A percentile compares a stretch with the other conserved stretches of the same genome.
These are phyloP conservation scores for Mus minutoides DNA, from an alignment of 2,797 vertebrate species.

Conservation along the genomic window DNA sequence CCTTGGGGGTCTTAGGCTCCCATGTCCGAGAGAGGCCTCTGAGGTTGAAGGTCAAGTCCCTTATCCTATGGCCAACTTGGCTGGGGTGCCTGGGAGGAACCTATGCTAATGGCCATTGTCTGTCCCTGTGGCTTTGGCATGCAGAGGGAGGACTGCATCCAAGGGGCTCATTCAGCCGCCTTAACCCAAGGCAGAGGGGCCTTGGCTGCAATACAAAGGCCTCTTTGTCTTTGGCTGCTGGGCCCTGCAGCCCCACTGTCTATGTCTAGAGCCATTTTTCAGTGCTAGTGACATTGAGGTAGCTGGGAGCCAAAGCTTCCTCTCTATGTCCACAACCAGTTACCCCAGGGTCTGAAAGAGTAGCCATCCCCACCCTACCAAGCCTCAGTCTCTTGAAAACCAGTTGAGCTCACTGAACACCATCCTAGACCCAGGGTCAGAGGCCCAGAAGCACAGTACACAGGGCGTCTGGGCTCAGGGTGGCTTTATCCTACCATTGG, in stretches of 20 bases:
- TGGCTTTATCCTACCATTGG: not conserved
- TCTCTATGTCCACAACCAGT: not conserved
- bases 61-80: constrained; percentile 6
- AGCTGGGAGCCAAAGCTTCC: constrained; percentile 6
- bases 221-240: constrained; percentile 81
- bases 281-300: not conserved
- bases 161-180: constrained; percentile 79
- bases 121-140: not conserved
- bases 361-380: rapidly evolving
- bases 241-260: constrained; percentile 77
- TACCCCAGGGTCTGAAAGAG: not conserved
- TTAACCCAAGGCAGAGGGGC: constrained; percentile 83
- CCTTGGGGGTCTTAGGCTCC: not conserved
- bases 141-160: constrained; percentile 61
- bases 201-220: constrained; percentile 80
- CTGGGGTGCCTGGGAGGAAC: not conserved
- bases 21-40: not conserved
- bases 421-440: not conserved
- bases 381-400: not conserved
- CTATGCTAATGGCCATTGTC: not conserved
- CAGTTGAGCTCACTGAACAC: not conserved
- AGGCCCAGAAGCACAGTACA: not conserved
- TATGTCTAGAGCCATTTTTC: constrained; percentile 66
- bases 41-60: not conserved
- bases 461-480: not conserved